These are phyloP conservation scores for Carapus acus DNA, from an alignment of 2,797 vertebrate species.

Conservation along the genomic window DNA sequence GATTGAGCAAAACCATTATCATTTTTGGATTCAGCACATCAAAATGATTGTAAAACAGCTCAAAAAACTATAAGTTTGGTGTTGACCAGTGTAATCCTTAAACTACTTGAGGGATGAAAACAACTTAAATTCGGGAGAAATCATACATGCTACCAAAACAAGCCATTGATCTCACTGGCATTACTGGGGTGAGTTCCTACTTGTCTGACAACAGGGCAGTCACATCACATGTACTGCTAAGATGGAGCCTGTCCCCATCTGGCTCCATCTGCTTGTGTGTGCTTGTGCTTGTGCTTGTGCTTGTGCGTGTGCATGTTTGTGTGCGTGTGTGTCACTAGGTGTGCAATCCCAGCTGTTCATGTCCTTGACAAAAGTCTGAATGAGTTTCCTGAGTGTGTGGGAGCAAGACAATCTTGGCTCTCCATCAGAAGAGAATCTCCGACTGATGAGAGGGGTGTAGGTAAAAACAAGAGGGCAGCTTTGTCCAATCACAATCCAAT, in stretches of 20 bases:
- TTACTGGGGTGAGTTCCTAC: constrained; percentile 54
- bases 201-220: constrained; percentile 65
- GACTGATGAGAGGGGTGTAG: constrained; percentile 53
- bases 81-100: too few species aligned
- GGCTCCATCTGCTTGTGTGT: constrained; percentile 38
- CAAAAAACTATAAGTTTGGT: too few species aligned
- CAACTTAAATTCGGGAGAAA: constrained; percentile 35
- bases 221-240: constrained; percentile 50
- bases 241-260: constrained; percentile 66
- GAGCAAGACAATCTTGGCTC: constrained; percentile 36
- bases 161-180: constrained; percentile 52
- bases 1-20: too few species aligned
- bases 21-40: too few species aligned
- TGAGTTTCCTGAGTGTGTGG: constrained; percentile 40
- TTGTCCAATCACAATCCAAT: constrained; percentile 53
- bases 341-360: constrained; percentile 50
- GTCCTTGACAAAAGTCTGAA: constrained; percentile 48
- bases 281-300: background rate
- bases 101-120: constrained; percentile 26
- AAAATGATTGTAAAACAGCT: too few species aligned
- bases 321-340: constrained; percentile 1
- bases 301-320: constrained; percentile 3
- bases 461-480: constrained; percentile 55
- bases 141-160: constrained; percentile 26
- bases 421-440: constrained; percentile 48